phyloP scores from a whole-genome alignment of 2,888 invertebrate species.

The Yponomeuta plumbellus region DNA sequence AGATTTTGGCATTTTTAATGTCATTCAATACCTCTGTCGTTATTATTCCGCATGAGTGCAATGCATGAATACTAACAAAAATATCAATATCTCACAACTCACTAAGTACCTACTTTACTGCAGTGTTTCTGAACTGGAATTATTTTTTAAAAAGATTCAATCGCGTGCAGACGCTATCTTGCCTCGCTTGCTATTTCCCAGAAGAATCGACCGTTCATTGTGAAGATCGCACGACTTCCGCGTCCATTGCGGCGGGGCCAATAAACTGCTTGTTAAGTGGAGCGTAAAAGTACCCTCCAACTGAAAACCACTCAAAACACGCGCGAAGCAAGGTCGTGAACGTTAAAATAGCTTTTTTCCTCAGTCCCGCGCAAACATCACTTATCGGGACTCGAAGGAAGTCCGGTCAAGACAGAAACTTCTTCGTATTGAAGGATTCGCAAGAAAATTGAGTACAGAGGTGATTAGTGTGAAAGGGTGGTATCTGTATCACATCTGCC shows the following conservation, averaged over 20 bases:
- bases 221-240: background rate
- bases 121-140: background rate
- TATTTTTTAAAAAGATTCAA: background rate
- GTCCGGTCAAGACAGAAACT: slow-evolving; percentile 2
- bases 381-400: background rate
- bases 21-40: too few relatives aligned
- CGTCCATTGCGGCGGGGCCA: background rate
- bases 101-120: too few relatives aligned
- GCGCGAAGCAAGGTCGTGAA: slow-evolving; percentile 31
- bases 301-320: background rate
- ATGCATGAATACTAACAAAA: too few relatives aligned
- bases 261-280: background rate
- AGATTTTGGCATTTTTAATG: too few relatives aligned
- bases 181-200: background rate
- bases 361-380: slow-evolving; percentile 14
- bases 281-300: background rate
- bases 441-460: background rate
- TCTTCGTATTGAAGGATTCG: background rate
- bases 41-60: too few relatives aligned
- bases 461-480: background rate
- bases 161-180: background rate
- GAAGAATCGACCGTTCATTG: background rate
- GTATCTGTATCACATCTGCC: background rate
- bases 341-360: background rate
- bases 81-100: too few relatives aligned